phyloP scores from a whole-genome alignment of 2,113 vertebrate genomes.

The Oncorhynchus masou region DNA sequence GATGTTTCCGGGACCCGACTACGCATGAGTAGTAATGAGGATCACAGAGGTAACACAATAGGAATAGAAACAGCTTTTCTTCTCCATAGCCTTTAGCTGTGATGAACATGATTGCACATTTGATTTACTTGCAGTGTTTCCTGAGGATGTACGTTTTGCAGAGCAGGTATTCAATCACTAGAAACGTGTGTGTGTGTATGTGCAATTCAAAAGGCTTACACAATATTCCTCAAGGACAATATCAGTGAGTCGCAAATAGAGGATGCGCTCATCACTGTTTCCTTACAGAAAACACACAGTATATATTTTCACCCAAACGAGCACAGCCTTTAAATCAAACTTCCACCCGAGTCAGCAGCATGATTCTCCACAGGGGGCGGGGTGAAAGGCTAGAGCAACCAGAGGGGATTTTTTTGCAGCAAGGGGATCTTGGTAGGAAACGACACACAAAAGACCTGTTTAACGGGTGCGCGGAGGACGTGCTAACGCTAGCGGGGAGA shows the following conservation, averaged over 20 bases:
- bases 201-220: slow-evolving; percentile 20
- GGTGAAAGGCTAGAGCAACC: background rate
- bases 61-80: background rate
- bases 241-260: background rate
- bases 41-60: slow-evolving; percentile 12
- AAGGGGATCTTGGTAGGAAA: slow-evolving; percentile 4
- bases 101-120: background rate
- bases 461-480: background rate
- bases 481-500: slow-evolving; percentile 42
- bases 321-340: slow-evolving; percentile 46
- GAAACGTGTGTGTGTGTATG: background rate
- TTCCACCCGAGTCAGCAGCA: slow-evolving; percentile 53
- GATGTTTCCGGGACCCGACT: slow-evolving; percentile 5
- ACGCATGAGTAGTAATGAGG: background rate
- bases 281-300: background rate
- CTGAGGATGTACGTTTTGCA: too few relatives aligned
- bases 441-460: background rate
- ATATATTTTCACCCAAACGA: slow-evolving; percentile 36
- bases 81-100: background rate
- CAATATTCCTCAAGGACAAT: background rate
- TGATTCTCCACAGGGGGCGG: slow-evolving; percentile 1
- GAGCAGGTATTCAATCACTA: too few relatives aligned
- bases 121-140: background rate
- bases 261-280: too few relatives aligned
- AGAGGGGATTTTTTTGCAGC: background rate